Evolutionary conservation across 2,888 invertebrate genomes (phyloP).

Genomic region (Pachliopta kotzebuea): DNA sequence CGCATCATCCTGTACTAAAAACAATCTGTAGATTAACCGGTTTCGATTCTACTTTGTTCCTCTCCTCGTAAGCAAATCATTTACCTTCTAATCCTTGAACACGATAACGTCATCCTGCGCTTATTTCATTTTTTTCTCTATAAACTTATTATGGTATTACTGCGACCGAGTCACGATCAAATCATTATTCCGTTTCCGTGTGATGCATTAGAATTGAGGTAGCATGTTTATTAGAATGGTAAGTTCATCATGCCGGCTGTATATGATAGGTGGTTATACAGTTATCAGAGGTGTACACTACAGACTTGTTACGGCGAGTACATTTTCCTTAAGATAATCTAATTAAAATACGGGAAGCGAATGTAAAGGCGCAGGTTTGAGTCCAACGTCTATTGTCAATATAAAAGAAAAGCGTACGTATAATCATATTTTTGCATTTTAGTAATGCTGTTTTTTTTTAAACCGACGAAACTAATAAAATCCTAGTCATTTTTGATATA

Average conservation of each 20-base stretch:
- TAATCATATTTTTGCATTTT: too few relatives aligned
- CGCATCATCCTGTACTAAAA: constrained; percentile 5
- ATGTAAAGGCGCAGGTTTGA: too few relatives aligned
- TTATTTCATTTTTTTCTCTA: constrained; percentile 19
- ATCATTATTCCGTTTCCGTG: constrained; percentile 33
- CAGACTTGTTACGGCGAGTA: not conserved
- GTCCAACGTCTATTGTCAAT: too few relatives aligned
- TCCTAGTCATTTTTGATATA: too few relatives aligned
- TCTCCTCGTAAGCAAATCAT: constrained; percentile 19
- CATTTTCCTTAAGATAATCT: too few relatives aligned
- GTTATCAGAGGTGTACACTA: not conserved
- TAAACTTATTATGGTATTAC: constrained; percentile 19
- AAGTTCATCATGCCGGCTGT: not conserved
- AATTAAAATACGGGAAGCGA: too few relatives aligned
- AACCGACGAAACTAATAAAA: too few relatives aligned
- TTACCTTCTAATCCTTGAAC: constrained; percentile 30
- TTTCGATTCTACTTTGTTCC: constrained; percentile 1
- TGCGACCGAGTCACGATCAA: constrained; percentile 30
- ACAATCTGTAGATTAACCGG: constrained; percentile 14
- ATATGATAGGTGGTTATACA: not conserved
- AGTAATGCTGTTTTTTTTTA: too few relatives aligned
- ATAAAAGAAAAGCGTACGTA: too few relatives aligned
- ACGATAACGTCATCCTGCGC: constrained; percentile 20
- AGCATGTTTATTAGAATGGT: constrained; percentile 26
- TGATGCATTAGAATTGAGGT: constrained; percentile 27